Base-by-base conservation (phyloP, 2,888 invertebrate species). In the Acronicta alni region DNA sequence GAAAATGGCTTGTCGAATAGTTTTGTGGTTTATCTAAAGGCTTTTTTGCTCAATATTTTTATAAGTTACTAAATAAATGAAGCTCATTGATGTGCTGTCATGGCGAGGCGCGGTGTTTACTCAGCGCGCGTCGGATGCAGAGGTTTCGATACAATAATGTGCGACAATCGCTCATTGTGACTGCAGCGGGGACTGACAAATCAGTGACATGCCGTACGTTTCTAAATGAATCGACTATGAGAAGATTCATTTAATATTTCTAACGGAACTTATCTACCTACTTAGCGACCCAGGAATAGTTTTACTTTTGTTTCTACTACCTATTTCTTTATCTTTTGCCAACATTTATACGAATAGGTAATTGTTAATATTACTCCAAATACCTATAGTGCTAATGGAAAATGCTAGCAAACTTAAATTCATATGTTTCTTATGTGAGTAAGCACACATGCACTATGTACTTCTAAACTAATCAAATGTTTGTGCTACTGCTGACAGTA, bases 21-120 rank as follows among this genome's bases (percentile, higher is more conserved):
- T 60, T 55, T 58, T 57, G 62, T 83, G 80, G 83, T 85, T 81
- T 76, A 75, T 61, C 58, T 48, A 75, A 17, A 26, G 14, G 10
- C 48, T 59, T 76, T 76, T 75, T 64, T 58, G 68, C 62, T 64
- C 51, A 79, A 84, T 92, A 91, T 92, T 93, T 91, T 91, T 83
- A 83, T 91, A 92, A 88, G 90, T 87, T 85, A 88, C 88, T 89
- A 91, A 91, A 91, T 92, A 92, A 92, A 93, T 92, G 91, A 92
- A 82, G 84, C 70, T 83, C 83, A 92, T 93, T 94, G 92, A 93
- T 87, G 84, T 78, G 72, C 81, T 87, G 93, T 91, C 92, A 89
- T 79, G 56, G 81, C 66, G 79, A 70, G 73, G 81, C 72, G 70
- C 80, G 69, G 72, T 93, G 92, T 93, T 93, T 90, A 86, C 85